Evolutionary conservation across 2,888 invertebrate genomes (phyloP).

Genomic region (Caenorhabditis macrosperma): DNA sequence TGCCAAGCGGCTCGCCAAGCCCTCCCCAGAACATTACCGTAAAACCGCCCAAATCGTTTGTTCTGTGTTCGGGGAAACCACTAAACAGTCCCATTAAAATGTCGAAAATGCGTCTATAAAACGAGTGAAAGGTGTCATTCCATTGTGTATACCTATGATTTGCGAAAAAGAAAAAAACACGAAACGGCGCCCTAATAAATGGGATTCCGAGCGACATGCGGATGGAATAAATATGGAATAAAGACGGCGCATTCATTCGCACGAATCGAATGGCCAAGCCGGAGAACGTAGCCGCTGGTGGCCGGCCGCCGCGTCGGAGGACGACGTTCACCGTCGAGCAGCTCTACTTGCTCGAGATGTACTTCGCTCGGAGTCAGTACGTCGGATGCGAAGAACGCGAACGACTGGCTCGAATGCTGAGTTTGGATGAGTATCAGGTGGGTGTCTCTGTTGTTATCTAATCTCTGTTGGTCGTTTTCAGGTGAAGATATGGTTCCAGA

Average conservation of each 20-base stretch:
- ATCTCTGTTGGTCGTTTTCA: constrained; percentile 41
- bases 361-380: constrained; percentile 58
- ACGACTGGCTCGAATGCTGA: constrained; percentile 44
- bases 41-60: neutral
- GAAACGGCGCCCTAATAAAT: constrained; percentile 25
- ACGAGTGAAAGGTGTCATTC: constrained; percentile 21
- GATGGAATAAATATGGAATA: constrained; percentile 49
- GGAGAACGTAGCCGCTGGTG: neutral
- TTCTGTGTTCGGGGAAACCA: neutral
- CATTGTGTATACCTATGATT: constrained; percentile 40
- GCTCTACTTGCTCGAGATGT: constrained; percentile 57
- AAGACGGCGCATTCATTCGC: neutral
- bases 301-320: constrained; percentile 23
- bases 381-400: constrained; percentile 48
- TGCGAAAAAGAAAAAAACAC: constrained; percentile 10
- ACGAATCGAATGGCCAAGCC: constrained; percentile 18
- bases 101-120: constrained; percentile 22
- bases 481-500: constrained; percentile 75
- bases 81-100: constrained; percentile 23
- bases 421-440: constrained; percentile 57
- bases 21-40: neutral
- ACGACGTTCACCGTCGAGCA: constrained; percentile 61
- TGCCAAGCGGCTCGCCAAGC: neutral
- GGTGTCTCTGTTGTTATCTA: neutral
- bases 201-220: constrained; percentile 7